Base-by-base conservation (phyloP, 2,888 invertebrate species). In the Amphiduros pacificus region DNA sequence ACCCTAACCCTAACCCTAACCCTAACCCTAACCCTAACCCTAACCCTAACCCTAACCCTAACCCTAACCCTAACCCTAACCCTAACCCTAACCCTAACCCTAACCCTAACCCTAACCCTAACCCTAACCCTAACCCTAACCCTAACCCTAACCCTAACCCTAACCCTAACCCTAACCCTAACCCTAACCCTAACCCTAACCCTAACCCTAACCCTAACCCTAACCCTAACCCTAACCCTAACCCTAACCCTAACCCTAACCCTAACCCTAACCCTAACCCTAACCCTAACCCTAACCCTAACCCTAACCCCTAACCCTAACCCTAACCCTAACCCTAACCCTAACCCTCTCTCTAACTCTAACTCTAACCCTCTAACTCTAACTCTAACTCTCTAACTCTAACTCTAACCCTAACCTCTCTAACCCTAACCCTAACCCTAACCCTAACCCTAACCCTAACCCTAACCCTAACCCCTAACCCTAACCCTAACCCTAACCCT, bases 91-190 rank as follows among this genome's bases (percentile, higher is more conserved):
- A 61, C 55, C 63, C 57, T 48, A 56, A 51, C 55, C 60, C 57
- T 36, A 59, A 61, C 55, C 61, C 55, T 62, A 58, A 61, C 51
- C 57, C 62, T 62, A 62, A 58, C 62, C 63, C 63, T 60, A 48
- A 61, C 64, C 64, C 61, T 64, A 64, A 64, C 64, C 64, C 58
- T 61, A 63, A 55, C 59, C 60, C 56, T 41, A 60, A 50, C 60
- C 63, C 56, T 44, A 55, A 55, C 55, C 60, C 60, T 55, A 54
- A 53, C 53, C 61, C 61, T 61, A 58, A 61, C 57, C 55, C 64
- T 58, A 64, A 61, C 55, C 64, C 62, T 62, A 62, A 55, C 63
- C 62, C 64, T 58, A 62, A 62, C 57, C 61, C 64, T 64, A 64
- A 50, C 55, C 63, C 56, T 56, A 63, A 55, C 63, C 63, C 63